These are phyloP conservation scores for Petrocephalus microphthalmus DNA, from an alignment of 2,113 vertebrate genomes.

Conservation along the genomic window DNA sequence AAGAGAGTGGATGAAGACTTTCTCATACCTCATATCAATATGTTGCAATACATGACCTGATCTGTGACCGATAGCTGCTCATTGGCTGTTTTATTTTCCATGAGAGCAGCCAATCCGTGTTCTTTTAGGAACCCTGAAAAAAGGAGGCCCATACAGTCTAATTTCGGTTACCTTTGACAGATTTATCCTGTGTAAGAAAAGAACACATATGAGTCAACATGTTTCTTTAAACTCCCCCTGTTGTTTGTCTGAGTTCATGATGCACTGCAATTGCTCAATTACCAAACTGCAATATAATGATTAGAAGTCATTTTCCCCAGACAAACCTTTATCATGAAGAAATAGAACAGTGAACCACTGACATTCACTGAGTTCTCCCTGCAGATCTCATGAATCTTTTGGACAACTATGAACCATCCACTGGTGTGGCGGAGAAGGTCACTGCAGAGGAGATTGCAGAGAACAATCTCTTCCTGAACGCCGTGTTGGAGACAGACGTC, in stretches of 20 bases:
- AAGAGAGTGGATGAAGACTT: background rate
- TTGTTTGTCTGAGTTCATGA: background rate
- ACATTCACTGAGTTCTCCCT: background rate
- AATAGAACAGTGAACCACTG: background rate
- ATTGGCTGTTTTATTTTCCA: background rate
- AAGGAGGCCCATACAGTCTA: background rate
- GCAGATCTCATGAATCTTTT: conserved; percentile 69
- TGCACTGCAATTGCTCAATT: background rate
- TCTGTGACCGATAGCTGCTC: background rate
- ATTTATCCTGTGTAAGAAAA: background rate
- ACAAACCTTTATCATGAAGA: background rate
- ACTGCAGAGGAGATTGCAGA: conserved; percentile 63
- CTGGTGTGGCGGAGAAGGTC: conserved; percentile 61
- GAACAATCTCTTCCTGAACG: conserved; percentile 64
- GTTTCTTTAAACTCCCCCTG: background rate
- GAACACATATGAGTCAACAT: background rate
- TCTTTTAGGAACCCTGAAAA: background rate
- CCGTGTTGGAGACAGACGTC: conserved; percentile 66
- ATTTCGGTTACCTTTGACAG: background rate
- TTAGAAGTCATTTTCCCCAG: background rate
- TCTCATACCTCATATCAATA: too few species aligned
- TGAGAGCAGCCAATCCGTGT: background rate
- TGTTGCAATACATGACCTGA: too few species aligned
- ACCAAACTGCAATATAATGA: background rate
- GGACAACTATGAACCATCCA: conserved; percentile 73